Evolutionary conservation across 2,888 invertebrate species (phyloP), one percentile per base, ranked within the genome.

Genomic region (Drosophila incognita): DNA sequence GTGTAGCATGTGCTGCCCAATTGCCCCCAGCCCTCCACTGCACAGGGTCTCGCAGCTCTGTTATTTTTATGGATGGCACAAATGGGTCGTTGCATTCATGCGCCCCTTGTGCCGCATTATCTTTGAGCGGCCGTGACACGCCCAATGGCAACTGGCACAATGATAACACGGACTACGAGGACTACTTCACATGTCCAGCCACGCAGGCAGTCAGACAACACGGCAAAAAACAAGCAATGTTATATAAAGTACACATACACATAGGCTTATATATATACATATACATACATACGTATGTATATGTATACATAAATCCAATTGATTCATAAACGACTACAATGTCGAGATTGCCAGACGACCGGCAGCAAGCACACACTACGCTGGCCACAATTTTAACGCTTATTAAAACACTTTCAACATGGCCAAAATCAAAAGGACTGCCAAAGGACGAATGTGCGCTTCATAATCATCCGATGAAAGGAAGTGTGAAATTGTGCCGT

Each of bases 401-500:
- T 80, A 78, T 74, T 75, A 75, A 82, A 80, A 78, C 61, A 74
- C 79, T 74, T 73, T 71, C 68, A 69, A 46, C 35, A 15, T 53
- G 70, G 42, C 31, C 67, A 53, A 77, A 78, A 72, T 72, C 77
- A 77, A 80, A 74, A 46, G 64, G 49, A 54, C 57, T 40, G 15
- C n/a, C n/a, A 31, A 56, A 56, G 60, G 35, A 54, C 36, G 51
- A 54, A 24, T 29, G 29, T 7, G 52, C 21, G 48, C 21, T 54
- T 36, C 57, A 62, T 63, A 68, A 70, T 71, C 82, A 80, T 69
- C 74, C 78, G 74, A 80, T 78, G 76, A 76, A 76, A 62, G 56
- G 29, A 83, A 82, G 82, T 82, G 87, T 82, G 67, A 83, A 84
- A 82, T 86, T 82, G 75, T 67, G 67, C 67, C 67, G 59, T 70